Conservation (phyloP, 2,113 vertebrate genomes). For the Gnathonemus longibarbis region DNA sequence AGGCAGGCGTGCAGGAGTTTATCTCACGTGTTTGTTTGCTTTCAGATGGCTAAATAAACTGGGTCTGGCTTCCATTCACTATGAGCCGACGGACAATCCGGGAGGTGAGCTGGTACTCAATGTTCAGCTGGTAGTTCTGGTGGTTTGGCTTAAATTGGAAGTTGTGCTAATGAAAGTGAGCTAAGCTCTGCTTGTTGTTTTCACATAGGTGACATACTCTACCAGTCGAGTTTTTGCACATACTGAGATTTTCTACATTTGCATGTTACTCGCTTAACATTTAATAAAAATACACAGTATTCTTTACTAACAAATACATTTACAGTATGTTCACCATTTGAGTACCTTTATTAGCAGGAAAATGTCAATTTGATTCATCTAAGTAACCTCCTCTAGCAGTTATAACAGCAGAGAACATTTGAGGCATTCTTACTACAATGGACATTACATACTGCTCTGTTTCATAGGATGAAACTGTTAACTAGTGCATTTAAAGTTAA, state of each 20-base stretch:
- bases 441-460: neutral
- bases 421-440: neutral
- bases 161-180: neutral
- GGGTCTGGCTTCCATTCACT: constrained; percentile 75
- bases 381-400: neutral
- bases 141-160: neutral
- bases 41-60: constrained; percentile 90
- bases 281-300: neutral
- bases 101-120: neutral
- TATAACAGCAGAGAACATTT: neutral
- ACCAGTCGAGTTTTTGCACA: neutral
- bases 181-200: neutral
- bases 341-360: neutral
- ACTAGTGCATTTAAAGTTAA: neutral
- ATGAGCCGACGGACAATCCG: constrained; percentile 30
- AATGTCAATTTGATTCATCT: neutral
- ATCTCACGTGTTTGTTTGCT: neutral
- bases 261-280: neutral
- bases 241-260: neutral
- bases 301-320: neutral
- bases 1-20: neutral
- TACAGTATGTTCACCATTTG: neutral
- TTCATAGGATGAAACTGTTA: neutral
- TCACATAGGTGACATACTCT: neutral
- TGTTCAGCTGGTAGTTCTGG: neutral